Evolutionary conservation across 2,797 vertebrate genomes (phyloP), one percentile per base, ranked within the genome.

Genomic region (Acrocephalus scirpaceus): DNA sequence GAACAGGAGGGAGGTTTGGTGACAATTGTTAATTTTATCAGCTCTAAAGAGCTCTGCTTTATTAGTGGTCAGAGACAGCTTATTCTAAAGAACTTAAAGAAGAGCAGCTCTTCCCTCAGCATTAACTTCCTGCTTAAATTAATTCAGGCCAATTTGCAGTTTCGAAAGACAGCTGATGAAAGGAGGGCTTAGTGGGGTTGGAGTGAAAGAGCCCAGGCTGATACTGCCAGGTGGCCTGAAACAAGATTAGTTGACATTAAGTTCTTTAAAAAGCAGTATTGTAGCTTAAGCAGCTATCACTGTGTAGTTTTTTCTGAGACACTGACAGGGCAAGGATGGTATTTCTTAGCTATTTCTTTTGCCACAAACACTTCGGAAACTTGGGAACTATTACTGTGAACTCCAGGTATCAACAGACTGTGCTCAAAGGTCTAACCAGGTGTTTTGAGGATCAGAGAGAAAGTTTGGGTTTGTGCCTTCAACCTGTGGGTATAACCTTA

Each of bases 161-260:
- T 91, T 92, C 1, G 0, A 92, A 93, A 83, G 50, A 25, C 72
- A 85, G 38, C 65, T 92, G 75, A 60, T 96, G 91, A 96, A 91
- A 96, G 61, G 84, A 88, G 83, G 57, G 69, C 72, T 96, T 85
- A 94, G 67, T 36, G 44, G 25, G 15, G 10, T 7, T 80, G 71
- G 53, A 87, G 91, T 74, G 75, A 95, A 89, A 74, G 72, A 94
- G 58, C 51, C 64, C 38, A 36, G 38, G 42, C 45, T 91, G 78
- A 88, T 90, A 66, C 69, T 91, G 65, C 67, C 91, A 92, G 86
- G 92, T 96, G 86, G 71, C 74, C 65, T 89, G 65, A 84, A 94
- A 94, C n/a, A 57, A 91, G 69, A 83, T 87, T 82, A 91, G 57
- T 25, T 80, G 54, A 89, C 86, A 91, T 91, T 20, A 67, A 76